These are phyloP conservation scores for Catalaphyllia jardinei DNA, from an alignment of 64 coral and sea anemone species.

Conservation along the genomic window DNA sequence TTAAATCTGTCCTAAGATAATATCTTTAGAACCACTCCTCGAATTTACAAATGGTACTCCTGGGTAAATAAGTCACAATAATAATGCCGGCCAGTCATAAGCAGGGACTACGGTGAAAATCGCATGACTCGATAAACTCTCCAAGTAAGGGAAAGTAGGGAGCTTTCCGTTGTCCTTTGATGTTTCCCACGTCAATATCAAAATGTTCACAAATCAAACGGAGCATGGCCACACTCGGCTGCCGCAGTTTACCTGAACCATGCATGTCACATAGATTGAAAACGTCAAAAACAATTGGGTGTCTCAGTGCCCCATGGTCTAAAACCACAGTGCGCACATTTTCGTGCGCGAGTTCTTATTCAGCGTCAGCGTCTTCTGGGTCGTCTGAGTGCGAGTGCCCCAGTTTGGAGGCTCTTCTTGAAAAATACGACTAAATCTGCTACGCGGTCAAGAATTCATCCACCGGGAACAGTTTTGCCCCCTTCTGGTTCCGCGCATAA, in stretches of 20 bases:
- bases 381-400: background rate
- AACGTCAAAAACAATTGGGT: constrained; percentile 37
- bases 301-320: background rate
- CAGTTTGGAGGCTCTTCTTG: constrained; percentile 16
- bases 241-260: background rate
- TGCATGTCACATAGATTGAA: constrained; percentile 46
- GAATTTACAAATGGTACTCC: too few relatives aligned
- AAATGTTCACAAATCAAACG: constrained; percentile 35
- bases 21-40: too few relatives aligned
- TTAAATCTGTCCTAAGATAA: too few relatives aligned
- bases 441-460: background rate
- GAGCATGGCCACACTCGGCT: constrained; percentile 50
- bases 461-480: background rate
- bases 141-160: constrained; percentile 20
- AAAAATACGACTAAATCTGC: constrained; percentile 26
- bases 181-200: constrained; percentile 7
- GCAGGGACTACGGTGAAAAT: background rate
- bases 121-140: background rate
- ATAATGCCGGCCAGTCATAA: too few relatives aligned
- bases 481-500: constrained; percentile 16
- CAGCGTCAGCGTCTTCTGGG: constrained; percentile 5
- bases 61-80: too few relatives aligned
- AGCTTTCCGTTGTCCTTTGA: background rate
- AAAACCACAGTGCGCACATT: background rate
- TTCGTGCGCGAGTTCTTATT: too few relatives aligned